Evolutionary conservation across 2,888 invertebrate species (phyloP).

Genomic region (Thereva unica): DNA sequence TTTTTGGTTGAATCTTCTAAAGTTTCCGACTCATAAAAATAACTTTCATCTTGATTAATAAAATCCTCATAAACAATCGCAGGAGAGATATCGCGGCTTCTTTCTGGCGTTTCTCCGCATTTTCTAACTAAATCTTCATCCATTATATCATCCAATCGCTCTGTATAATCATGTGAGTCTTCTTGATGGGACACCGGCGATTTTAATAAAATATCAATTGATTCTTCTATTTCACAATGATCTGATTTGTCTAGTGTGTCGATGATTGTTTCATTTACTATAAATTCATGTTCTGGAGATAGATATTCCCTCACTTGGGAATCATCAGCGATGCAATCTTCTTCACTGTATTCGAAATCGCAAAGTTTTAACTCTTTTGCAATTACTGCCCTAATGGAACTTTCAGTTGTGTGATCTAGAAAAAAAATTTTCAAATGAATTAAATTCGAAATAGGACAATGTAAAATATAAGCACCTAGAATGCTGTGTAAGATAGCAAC

Average conservation of each 20-base stretch:
- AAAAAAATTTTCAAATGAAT: background rate
- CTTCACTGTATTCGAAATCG: slow-evolving; percentile 4
- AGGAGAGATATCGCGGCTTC: background rate
- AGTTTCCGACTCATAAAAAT: background rate
- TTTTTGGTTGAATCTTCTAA: background rate
- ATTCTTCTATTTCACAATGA: slow-evolving; percentile 14
- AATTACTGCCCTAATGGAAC: slow-evolving; percentile 18
- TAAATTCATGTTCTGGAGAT: slow-evolving; percentile 36
- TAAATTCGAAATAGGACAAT: background rate
- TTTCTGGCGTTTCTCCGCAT: background rate
- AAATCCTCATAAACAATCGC: slow-evolving; percentile 15
- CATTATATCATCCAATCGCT: background rate
- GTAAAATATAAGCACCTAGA: background rate
- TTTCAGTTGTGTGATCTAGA: slow-evolving; percentile 28
- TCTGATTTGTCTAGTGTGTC: slow-evolving; percentile 28
- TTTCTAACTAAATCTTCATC: background rate
- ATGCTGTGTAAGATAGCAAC: slow-evolving; percentile 9
- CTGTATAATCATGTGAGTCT: too few species aligned
- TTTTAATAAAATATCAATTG: background rate
- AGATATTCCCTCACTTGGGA: slow-evolving; percentile 35
- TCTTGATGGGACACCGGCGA: too few species aligned
- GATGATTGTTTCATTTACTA: slow-evolving; percentile 36
- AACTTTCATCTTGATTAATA: slow-evolving; percentile 6
- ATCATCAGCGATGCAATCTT: slow-evolving; percentile 3
- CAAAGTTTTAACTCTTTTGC: slow-evolving; percentile 11